Percentiles rank a stretch among this genome's conserved stretches.
phyloP scores from a whole-genome alignment of 2,888 invertebrate genomes.

The Caenorhabditis panamensis region DNA sequence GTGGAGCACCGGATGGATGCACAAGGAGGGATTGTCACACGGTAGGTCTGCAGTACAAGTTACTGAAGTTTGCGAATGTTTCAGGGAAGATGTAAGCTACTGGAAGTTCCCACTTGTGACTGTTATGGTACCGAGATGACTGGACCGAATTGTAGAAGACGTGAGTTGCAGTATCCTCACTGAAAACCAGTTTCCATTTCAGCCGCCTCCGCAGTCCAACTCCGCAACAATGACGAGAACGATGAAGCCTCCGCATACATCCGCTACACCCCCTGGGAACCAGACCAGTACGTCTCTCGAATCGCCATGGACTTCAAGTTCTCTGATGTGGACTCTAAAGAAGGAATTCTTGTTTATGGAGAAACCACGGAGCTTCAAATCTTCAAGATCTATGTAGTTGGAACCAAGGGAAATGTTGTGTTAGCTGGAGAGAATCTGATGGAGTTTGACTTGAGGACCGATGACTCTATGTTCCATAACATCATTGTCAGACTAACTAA shows the following conservation, averaged over 20 bases:
- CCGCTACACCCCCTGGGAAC: conserved; percentile 53
- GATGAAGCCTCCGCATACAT: conserved; percentile 46
- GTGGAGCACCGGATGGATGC: conserved; percentile 59
- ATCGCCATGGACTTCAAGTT: conserved; percentile 66
- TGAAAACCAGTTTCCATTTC: not conserved
- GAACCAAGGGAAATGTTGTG: conserved; percentile 60
- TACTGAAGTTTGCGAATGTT: not conserved
- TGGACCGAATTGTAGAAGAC: conserved; percentile 68
- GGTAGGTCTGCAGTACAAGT: no score
- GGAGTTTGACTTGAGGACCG: conserved; percentile 54
- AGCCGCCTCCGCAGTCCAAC: conserved; percentile 41
- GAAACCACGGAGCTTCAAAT: conserved; percentile 21
- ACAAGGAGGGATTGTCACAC: conserved; percentile 61
- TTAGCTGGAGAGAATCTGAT: conserved; percentile 40
- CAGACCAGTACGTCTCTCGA: conserved; percentile 42
- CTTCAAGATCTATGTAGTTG: conserved; percentile 65
- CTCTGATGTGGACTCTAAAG: conserved; percentile 51
- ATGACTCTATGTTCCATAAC: conserved; percentile 52
- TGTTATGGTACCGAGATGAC: conserved; percentile 68
- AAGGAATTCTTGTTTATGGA: conserved; percentile 64
- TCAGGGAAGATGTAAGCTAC: conserved; percentile 64
- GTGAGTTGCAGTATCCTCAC: conserved; percentile 37
- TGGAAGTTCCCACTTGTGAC: conserved; percentile 70
- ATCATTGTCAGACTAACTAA: conserved; percentile 41
- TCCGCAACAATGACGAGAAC: conserved; percentile 63